A percentile compares a stretch with the other conserved stretches of the same genome.
These are phyloP conservation scores for Mormyrus hasselquistii DNA, from an alignment of 2,797 vertebrate species.

Conservation along the genomic window DNA sequence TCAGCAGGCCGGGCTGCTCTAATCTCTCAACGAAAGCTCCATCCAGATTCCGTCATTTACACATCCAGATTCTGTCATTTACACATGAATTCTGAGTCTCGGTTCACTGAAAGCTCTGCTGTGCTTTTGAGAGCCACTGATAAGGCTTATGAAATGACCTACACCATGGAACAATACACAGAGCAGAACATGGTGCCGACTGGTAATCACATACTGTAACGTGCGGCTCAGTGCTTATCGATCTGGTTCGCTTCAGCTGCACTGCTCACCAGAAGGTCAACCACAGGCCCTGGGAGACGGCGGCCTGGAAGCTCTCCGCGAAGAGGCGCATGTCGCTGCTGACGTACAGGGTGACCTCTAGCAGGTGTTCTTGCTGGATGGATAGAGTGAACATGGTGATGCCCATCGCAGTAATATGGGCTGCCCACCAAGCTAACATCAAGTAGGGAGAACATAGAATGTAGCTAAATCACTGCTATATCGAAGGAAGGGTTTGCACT, in stretches of 20 bases:
- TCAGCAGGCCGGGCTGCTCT: neutral
- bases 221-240: neutral
- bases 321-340: constrained; percentile 7
- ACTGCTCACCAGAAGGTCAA: constrained; percentile 10
- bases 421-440: neutral
- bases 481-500: neutral
- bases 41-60: constrained; percentile 13
- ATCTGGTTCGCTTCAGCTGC: neutral
- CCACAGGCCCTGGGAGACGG: neutral
- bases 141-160: constrained; percentile 16
- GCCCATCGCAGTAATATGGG: neutral
- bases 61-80: constrained; percentile 6
- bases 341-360: constrained; percentile 20
- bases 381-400: neutral
- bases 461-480: neutral
- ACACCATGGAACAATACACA: neutral
- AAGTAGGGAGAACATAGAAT: neutral
- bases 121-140: constrained; percentile 27
- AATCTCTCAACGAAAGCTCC: neutral
- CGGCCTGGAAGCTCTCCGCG: neutral
- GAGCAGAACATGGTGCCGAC: neutral
- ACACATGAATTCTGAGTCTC: neutral
- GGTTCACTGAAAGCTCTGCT: neutral
- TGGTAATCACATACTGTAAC: constrained; percentile 8
- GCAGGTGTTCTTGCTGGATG: neutral